Evolutionary conservation across 2,797 vertebrate species (phyloP).

Genomic region (Cyclura pinguis): DNA sequence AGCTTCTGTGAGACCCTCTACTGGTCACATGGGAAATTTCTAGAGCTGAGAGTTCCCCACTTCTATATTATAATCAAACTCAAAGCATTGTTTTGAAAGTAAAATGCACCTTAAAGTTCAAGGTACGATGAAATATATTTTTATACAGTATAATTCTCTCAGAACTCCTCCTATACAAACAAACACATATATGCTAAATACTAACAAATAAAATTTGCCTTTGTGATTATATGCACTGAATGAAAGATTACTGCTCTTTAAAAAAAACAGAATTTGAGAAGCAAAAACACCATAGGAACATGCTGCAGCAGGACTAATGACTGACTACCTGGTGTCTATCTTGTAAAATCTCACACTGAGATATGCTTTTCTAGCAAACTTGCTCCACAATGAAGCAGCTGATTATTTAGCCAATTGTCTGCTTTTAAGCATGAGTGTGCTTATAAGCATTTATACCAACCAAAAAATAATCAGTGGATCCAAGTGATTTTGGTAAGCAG

Average conservation of each 20-base stretch:
- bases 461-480: neutral
- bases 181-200: neutral
- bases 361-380: constrained; percentile 9
- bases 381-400: neutral
- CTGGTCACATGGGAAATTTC: too few relatives aligned
- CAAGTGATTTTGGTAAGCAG: neutral
- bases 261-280: neutral
- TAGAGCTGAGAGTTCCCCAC: too few relatives aligned
- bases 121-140: neutral
- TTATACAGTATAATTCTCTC: neutral
- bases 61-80: constrained; percentile 3
- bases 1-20: too few relatives aligned
- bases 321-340: constrained; percentile 5
- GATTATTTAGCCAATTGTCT: neutral
- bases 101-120: neutral
- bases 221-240: neutral
- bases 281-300: neutral
- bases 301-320: constrained; percentile 5
- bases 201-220: neutral
- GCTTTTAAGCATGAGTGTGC: neutral
- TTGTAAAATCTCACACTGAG: constrained; percentile 20
- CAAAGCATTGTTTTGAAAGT: neutral
- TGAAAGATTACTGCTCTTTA: neutral
- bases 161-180: neutral
- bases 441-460: neutral